Evolutionary conservation across 2,888 invertebrate genomes (phyloP).

Genomic region (Drosophila atroscutellata): DNA sequence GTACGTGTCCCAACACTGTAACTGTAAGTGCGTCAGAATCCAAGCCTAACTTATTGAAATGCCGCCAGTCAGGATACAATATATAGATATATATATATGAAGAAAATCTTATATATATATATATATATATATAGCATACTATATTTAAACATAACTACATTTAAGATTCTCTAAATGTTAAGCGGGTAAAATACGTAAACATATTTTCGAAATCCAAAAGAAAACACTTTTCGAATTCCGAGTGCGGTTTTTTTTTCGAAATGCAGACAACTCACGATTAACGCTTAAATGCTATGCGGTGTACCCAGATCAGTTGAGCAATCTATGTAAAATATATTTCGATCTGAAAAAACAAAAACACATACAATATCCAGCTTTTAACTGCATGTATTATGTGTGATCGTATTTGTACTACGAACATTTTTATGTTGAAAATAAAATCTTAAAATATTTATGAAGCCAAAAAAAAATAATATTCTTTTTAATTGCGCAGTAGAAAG

Average conservation of each 20-base stretch:
- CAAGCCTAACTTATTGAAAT: slow-evolving; percentile 45
- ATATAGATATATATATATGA: slow-evolving; percentile 5
- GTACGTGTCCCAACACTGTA: slow-evolving; percentile 33
- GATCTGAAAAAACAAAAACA: slow-evolving; percentile 23
- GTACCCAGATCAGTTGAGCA: slow-evolving; percentile 31
- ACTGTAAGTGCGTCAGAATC: slow-evolving; percentile 33
- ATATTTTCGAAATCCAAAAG: slow-evolving; percentile 38
- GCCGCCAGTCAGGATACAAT: slow-evolving; percentile 38
- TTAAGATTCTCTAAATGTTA: slow-evolving; percentile 43
- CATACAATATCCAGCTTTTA: slow-evolving; percentile 36
- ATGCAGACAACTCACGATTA: slow-evolving; percentile 26
- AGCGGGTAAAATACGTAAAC: slow-evolving; percentile 34
- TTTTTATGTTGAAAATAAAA: slow-evolving; percentile 57
- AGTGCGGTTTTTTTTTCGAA: slow-evolving; percentile 20
- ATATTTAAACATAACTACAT: slow-evolving; percentile 21
- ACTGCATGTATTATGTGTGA: slow-evolving; percentile 45
- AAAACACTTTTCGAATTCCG: slow-evolving; percentile 5
- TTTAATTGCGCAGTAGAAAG: background rate
- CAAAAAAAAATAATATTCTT: background rate
- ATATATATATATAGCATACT: slow-evolving; percentile 15
- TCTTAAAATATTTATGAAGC: slow-evolving; percentile 54
- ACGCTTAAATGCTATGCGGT: slow-evolving; percentile 34
- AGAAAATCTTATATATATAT: slow-evolving; percentile 7
- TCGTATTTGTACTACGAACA: slow-evolving; percentile 51
- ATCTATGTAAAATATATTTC: slow-evolving; percentile 25